Evolutionary conservation across 2,113 vertebrate genomes (phyloP).

Genomic region (Nothocercus julius): DNA sequence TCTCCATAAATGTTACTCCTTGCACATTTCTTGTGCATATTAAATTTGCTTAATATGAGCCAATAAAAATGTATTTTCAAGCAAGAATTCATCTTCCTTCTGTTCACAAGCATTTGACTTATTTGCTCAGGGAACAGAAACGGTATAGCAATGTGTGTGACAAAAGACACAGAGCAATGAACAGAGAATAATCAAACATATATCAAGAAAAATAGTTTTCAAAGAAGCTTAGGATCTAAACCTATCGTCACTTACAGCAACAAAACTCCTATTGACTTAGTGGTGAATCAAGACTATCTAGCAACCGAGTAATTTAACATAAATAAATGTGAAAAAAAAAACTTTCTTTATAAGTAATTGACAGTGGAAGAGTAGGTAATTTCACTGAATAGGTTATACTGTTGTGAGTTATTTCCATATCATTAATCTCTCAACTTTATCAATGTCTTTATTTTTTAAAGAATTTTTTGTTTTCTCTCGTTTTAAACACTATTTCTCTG

Average conservation of each 20-base stretch:
- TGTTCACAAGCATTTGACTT: not conserved
- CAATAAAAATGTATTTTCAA: not conserved
- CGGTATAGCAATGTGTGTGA: rapidly evolving
- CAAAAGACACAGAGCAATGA: not conserved
- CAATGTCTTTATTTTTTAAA: not conserved
- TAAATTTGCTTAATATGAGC: not conserved
- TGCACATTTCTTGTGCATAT: not conserved
- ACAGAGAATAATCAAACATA: not conserved
- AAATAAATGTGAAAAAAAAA: not conserved
- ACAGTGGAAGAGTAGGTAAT: not conserved
- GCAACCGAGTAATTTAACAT: not conserved
- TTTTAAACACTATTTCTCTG: not conserved
- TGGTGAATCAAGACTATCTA: not conserved
- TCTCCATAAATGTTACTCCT: not conserved
- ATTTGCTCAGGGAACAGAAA: not conserved
- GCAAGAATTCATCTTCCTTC: not conserved
- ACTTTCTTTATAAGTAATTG: not conserved
- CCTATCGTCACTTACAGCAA: not conserved
- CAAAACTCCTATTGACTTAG: not conserved
- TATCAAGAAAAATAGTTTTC: not conserved
- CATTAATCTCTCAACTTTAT: not conserved
- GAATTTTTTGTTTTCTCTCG: not conserved
- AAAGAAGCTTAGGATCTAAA: not conserved
- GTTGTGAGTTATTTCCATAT: not conserved
- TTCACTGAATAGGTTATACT: not conserved